Evolutionary conservation across 2,113 vertebrate species (phyloP), one percentile per base, ranked within the genome.

Genomic region (Serilophus lunatus): DNA sequence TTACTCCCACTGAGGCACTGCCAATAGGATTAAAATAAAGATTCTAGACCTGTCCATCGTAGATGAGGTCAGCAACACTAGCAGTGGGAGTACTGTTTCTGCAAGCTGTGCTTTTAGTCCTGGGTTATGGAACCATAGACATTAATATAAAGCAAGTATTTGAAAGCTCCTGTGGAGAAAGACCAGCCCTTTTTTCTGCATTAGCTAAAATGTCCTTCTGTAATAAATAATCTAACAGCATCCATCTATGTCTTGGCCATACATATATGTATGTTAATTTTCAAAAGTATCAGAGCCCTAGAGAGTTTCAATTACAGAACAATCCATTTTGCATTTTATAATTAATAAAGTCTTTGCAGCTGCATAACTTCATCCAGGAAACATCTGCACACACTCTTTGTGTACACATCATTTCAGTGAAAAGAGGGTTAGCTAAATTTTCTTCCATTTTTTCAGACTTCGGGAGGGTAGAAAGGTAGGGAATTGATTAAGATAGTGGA

Each of bases 11-110:
- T 96, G 98, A 97, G 96, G 86, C 95, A 88, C 94, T 97, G 97
- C 98, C 98, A 98, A 96, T 98, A 97, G 98, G 97, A 98, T 98
- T 98, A 98, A 98, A 98, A 97, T 95, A 97, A 96, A 96, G 96
- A 98, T 96, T 97, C 96, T 97, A 95, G 96, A 92, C 83, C 95
- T 95, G 96, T 98, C 97, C 96, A 86, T 97, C 57, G 95, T 68
- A 94, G 96, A 98, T 98, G 98, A 98, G 97, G 98, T 98, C 97
- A 98, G 97, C 91, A 96, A 94, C 95, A 78, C 82, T 95, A 97
- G 92, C 97, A 96, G 96, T 97, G 95, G 97, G 97, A 98, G 92
- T 92, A 95, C 95, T 83, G 66, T 97, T 97, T 94, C 95, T 97
- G 93, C 96, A 98, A 97, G 94, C 96, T 97, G 94, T 96, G 91